A percentile compares a stretch with the other conserved stretches of the same genome.
These are phyloP conservation scores for Microtus richardsoni DNA, from an alignment of 2,113 vertebrate genomes.

Conservation along the genomic window DNA sequence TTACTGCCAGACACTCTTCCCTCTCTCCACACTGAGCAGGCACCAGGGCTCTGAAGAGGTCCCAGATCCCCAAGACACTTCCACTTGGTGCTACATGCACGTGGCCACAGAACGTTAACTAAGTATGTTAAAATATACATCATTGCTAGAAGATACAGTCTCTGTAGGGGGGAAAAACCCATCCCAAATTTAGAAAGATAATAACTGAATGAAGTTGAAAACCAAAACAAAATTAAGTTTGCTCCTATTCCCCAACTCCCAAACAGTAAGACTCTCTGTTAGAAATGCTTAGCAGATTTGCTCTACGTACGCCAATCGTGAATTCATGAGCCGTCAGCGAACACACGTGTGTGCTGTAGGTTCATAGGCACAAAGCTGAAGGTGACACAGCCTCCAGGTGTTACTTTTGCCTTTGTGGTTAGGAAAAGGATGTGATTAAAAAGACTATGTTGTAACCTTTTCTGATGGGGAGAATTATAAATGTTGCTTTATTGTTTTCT, in stretches of 20 bases:
- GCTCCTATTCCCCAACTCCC: no score
- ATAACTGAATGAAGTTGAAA: neutral
- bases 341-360: neutral
- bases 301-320: neutral
- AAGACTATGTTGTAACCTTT: no score
- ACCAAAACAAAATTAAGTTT: neutral
- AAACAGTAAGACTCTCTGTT: neutral
- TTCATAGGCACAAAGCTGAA: accelerated
- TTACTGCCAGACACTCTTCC: neutral
- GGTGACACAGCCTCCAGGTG: accelerated
- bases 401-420: neutral
- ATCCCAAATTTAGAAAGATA: neutral
- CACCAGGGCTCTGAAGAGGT: neutral
- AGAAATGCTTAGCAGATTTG: neutral
- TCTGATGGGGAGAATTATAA: neutral
- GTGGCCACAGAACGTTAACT: neutral
- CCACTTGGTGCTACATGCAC: neutral
- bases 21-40: neutral
- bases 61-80: neutral
- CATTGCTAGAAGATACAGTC: neutral
- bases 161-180: neutral
- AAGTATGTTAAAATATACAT: neutral
- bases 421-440: neutral
- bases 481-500: neutral
- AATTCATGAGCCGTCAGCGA: neutral